phyloP scores from a whole-genome alignment of 1,140 invertebrate species.

The Diorhabda sublineata region DNA sequence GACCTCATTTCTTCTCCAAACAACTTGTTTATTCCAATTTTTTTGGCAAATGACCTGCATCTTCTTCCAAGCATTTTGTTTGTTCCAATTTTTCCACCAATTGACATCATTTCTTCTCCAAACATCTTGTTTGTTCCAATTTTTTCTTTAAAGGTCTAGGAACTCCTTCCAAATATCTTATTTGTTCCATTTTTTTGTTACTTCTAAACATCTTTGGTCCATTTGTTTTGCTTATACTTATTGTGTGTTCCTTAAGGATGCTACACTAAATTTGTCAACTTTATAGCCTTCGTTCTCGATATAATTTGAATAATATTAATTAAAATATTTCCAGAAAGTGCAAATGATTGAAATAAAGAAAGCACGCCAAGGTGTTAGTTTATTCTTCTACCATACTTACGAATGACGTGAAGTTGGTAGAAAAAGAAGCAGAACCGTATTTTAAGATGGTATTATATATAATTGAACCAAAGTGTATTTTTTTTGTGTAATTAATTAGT shows the following conservation, averaged over 20 bases:
- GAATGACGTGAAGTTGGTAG: not conserved
- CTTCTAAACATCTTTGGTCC: too few species aligned
- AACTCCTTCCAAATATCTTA: slow-evolving; percentile 10
- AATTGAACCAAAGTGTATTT: slow-evolving; percentile 42
- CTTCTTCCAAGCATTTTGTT: too few species aligned
- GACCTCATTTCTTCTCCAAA: too few species aligned
- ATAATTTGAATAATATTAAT: slow-evolving; percentile 11
- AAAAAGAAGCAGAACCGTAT: slow-evolving; percentile 34
- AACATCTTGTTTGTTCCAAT: too few species aligned
- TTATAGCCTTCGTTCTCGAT: too few species aligned
- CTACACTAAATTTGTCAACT: too few species aligned
- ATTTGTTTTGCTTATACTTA: too few species aligned
- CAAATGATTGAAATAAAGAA: not conserved
- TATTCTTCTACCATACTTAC: not conserved
- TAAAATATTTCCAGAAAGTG: slow-evolving; percentile 14
- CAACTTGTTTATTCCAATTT: too few species aligned
- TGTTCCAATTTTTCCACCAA: too few species aligned
- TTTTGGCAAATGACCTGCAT: too few species aligned
- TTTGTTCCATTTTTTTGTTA: not conserved
- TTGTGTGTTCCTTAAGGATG: too few species aligned
- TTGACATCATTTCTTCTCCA: too few species aligned
- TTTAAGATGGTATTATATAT: slow-evolving; percentile 42
- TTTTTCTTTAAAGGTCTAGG: not conserved
- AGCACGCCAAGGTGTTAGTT: not conserved
- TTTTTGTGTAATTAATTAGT: slow-evolving; percentile 22